A percentile compares a stretch with the other conserved stretches of the same genome.
Conservation (phyloP, 2,888 invertebrate genomes). For the Eulithis testata region DNA sequence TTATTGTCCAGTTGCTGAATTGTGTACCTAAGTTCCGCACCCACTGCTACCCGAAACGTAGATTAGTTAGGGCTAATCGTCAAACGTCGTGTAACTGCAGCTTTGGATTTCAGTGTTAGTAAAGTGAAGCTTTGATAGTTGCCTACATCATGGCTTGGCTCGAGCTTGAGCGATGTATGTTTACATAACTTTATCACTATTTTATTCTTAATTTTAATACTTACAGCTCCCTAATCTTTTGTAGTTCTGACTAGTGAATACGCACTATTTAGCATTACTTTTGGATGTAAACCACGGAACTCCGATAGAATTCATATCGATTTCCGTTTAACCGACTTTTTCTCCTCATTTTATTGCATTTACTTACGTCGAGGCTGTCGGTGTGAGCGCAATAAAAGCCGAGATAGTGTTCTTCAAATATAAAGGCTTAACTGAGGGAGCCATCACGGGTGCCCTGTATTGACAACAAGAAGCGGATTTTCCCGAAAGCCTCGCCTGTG, state of each 20-base stretch:
- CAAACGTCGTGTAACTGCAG: constrained; percentile 47
- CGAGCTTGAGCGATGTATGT: background rate
- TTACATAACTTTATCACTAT: background rate
- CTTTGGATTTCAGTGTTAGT: constrained; percentile 18
- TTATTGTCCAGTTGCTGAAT: constrained; percentile 13
- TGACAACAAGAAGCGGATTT: constrained; percentile 85
- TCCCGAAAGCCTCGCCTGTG: constrained; percentile 81
- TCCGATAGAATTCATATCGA: constrained; percentile 48
- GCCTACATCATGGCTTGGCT: background rate
- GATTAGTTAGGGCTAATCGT: constrained; percentile 58
- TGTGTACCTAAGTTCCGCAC: constrained; percentile 33
- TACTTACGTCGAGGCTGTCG: constrained; percentile 63
- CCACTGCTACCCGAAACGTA: constrained; percentile 53
- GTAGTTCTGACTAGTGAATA: constrained; percentile 3
- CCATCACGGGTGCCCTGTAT: constrained; percentile 82
- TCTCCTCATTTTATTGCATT: constrained; percentile 64
- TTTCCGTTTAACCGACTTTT: constrained; percentile 53
- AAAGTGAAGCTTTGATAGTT: constrained; percentile 10
- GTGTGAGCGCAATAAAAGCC: constrained; percentile 72
- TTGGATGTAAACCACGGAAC: constrained; percentile 38
- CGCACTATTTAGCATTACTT: constrained; percentile 15
- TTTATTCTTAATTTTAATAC: background rate
- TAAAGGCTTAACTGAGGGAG: constrained; percentile 81
- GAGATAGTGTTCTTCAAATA: constrained; percentile 80
- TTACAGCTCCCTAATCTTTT: background rate